Conservation (phyloP, 2,888 invertebrate species). For the Empis stercorea region DNA sequence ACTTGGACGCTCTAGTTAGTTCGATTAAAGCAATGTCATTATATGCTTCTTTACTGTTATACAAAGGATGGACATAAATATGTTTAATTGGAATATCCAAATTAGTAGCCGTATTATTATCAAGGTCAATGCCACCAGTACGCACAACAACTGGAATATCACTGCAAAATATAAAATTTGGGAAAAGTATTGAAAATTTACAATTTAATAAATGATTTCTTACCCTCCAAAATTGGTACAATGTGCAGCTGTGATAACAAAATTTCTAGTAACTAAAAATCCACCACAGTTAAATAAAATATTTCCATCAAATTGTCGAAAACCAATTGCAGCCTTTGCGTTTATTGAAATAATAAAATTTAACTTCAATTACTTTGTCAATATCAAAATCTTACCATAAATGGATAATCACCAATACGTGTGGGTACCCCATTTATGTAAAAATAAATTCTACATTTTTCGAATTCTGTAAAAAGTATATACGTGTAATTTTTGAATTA, state of each 20-base stretch:
- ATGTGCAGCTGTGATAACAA: conserved; percentile 13
- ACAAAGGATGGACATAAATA: conserved; percentile 11
- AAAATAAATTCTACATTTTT: no score
- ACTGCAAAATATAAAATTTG: conserved; percentile 4
- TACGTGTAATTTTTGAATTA: no score
- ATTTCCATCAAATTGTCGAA: no score
- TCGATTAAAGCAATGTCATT: conserved; percentile 4
- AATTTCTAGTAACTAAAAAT: conserved; percentile 9
- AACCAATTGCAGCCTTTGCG: no score
- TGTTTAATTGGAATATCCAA: conserved; percentile 4
- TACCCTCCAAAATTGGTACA: conserved; percentile 13
- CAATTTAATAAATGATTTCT: conserved; percentile 9
- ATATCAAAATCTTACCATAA: no score
- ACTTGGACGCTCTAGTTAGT: not conserved
- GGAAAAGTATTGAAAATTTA: not conserved
- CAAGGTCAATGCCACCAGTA: conserved; percentile 12
- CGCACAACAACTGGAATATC: conserved; percentile 13
- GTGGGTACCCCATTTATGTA: no score
- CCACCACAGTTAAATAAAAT: conserved; percentile 10
- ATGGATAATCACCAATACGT: no score
- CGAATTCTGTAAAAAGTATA: no score
- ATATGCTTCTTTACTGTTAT: conserved; percentile 1
- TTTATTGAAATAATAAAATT: no score
- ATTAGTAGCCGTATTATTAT: conserved; percentile 2
- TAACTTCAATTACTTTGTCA: no score